Conservation (phyloP, 2,797 vertebrate species). For the Sciurus carolinensis region DNA sequence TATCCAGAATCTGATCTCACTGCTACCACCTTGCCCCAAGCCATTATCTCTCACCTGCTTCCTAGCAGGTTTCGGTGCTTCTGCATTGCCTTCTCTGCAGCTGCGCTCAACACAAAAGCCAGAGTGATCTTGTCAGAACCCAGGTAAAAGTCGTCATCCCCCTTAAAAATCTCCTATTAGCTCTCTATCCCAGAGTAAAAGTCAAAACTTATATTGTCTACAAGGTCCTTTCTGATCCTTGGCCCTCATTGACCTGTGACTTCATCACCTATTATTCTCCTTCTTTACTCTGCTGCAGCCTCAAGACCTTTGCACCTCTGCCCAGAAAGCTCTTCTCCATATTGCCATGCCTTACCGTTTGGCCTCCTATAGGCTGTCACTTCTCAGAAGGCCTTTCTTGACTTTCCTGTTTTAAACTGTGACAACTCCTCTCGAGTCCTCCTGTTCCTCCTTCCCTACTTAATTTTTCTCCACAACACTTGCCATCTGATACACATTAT, state of each 20-base stretch:
- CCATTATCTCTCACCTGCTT: background rate
- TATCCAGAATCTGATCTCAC: background rate
- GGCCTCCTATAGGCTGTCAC: background rate
- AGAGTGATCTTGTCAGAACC: background rate
- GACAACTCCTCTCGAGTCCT: background rate
- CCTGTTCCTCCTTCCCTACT: background rate
- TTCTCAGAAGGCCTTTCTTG: background rate
- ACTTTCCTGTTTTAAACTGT: background rate
- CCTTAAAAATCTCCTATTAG: background rate
- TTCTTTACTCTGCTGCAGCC: background rate
- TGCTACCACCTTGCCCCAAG: background rate
- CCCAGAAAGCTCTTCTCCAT: background rate
- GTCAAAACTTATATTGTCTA: background rate
- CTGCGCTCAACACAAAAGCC: background rate
- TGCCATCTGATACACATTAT: background rate
- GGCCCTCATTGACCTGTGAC: background rate
- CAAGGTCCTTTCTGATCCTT: background rate
- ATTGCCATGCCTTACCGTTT: background rate
- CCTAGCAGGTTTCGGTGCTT: background rate
- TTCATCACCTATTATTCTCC: background rate
- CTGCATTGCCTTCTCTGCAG: constrained; percentile 24
- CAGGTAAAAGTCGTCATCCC: background rate
- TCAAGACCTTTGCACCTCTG: background rate
- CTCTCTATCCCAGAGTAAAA: background rate
- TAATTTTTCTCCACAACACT: background rate